Conservation (phyloP, 1,140 invertebrate genomes). For the Drosophila rufa region DNA sequence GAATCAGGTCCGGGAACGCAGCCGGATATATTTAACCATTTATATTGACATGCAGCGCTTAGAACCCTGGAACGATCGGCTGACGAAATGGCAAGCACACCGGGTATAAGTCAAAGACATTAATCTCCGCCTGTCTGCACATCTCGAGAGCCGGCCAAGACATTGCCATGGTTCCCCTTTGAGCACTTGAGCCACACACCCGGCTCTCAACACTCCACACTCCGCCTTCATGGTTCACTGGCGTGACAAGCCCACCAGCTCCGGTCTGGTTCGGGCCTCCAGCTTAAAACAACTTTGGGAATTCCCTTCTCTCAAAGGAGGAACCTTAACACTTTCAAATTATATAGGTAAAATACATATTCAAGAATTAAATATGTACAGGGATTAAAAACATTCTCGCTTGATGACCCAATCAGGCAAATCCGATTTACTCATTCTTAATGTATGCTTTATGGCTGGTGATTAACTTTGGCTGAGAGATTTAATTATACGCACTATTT, state of each 20-base stretch:
- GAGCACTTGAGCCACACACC: constrained; percentile 19
- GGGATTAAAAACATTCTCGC: constrained; percentile 4
- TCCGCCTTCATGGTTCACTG: constrained; percentile 55
- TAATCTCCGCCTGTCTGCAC: constrained; percentile 56
- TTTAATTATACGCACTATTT: constrained; percentile 28
- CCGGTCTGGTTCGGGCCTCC: constrained; percentile 19
- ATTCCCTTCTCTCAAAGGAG: constrained; percentile 17
- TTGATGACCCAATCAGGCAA: constrained; percentile 24
- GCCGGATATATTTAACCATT: constrained; percentile 58
- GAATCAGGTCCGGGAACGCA: constrained; percentile 69
- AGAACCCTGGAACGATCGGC: constrained; percentile 56
- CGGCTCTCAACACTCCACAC: constrained; percentile 45
- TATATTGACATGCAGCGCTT: constrained; percentile 57
- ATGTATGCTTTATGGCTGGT: constrained; percentile 9
- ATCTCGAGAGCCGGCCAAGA: constrained; percentile 28
- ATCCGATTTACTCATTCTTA: constrained; percentile 19
- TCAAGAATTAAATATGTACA: background rate
- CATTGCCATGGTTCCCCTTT: constrained; percentile 42
- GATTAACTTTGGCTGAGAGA: background rate
- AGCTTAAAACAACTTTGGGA: constrained; percentile 7
- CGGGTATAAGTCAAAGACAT: constrained; percentile 48
- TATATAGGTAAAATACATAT: background rate
- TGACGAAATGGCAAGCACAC: constrained; percentile 56
- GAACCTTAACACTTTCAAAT: constrained; percentile 8
- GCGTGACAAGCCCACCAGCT: constrained; percentile 71